Conservation (phyloP, 2,797 vertebrate genomes). For the Peromyscus aztecus region DNA sequence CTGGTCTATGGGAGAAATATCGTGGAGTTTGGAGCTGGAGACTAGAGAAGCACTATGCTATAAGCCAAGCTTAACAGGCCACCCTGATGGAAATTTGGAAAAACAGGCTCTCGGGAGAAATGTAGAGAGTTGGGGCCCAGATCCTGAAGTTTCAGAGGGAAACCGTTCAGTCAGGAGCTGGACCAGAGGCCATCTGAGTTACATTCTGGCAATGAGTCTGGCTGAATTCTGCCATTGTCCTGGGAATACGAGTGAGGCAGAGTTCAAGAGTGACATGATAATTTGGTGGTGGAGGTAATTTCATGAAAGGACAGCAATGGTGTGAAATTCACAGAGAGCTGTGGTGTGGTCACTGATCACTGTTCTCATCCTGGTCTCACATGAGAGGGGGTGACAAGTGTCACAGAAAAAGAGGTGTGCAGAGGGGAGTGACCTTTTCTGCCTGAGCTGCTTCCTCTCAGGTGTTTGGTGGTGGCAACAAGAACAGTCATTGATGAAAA, state of each 20-base stretch:
- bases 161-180: background rate
- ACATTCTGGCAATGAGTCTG: background rate
- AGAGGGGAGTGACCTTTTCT: background rate
- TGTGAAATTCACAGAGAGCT: background rate
- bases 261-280: background rate
- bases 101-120: background rate
- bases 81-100: too few species aligned
- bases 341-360: background rate
- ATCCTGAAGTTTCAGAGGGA: background rate
- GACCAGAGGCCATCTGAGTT: background rate
- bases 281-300: background rate
- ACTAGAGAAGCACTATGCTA: background rate
- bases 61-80: background rate
- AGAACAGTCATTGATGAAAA: background rate
- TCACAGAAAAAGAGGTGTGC: background rate
- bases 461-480: background rate
- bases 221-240: background rate
- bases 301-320: background rate
- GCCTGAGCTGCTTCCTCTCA: background rate
- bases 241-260: background rate
- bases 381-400: background rate
- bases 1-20: background rate
- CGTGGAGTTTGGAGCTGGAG: background rate
- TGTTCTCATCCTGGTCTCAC: background rate
- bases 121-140: background rate